These are phyloP conservation scores for Phaetusa simplex DNA, from an alignment of 2,113 vertebrate genomes.

Conservation along the genomic window DNA sequence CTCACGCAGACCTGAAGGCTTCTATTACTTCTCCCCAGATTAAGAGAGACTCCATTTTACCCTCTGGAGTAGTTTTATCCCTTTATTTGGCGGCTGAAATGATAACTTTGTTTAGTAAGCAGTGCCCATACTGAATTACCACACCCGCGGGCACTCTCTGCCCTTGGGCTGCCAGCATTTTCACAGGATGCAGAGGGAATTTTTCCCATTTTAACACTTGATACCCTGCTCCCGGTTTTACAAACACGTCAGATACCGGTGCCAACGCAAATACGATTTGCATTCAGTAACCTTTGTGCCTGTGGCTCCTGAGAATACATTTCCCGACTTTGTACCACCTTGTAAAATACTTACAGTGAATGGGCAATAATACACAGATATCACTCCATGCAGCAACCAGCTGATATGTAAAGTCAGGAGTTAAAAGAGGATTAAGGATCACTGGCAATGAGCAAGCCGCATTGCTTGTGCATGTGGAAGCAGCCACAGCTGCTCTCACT, in stretches of 20 bases:
- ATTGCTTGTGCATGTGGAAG: constrained; percentile 50
- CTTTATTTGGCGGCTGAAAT: background rate
- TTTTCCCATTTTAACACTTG: constrained; percentile 43
- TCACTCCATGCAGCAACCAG: constrained; percentile 50
- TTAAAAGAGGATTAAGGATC: constrained; percentile 64
- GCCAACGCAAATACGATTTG: background rate
- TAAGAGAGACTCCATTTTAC: background rate
- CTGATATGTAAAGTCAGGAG: constrained; percentile 38
- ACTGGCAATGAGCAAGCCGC: background rate
- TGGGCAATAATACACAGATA: constrained; percentile 18
- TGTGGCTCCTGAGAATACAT: background rate
- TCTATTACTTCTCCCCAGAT: background rate
- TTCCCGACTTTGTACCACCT: background rate
- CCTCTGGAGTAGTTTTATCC: background rate
- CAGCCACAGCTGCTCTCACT: constrained; percentile 62
- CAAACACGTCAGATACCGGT: background rate
- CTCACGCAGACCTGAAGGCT: background rate
- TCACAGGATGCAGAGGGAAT: constrained; percentile 9
- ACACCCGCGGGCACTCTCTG: background rate
- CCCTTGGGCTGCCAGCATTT: constrained; percentile 28
- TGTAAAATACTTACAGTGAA: constrained; percentile 47
- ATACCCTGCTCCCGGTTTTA: constrained; percentile 16
- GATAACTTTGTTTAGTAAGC: background rate
- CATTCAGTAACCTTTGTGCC: constrained; percentile 33
- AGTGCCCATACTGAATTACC: background rate